Conservation (phyloP, 1,140 invertebrate species). For the Drosophila teissieri region DNA sequence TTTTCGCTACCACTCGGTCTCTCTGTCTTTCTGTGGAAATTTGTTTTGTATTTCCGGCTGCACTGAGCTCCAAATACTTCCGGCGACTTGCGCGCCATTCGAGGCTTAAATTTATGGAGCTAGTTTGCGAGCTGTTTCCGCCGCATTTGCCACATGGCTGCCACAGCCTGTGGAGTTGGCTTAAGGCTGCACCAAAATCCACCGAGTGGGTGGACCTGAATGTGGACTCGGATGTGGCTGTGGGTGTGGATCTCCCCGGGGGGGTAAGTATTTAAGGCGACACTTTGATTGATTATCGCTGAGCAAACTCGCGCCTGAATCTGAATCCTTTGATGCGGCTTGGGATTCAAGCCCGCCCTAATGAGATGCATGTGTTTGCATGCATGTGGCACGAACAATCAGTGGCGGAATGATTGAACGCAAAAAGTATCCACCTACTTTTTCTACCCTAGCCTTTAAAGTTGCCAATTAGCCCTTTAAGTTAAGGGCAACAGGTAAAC, state of each 20-base stretch:
- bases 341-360: slow-evolving; percentile 8
- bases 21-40: slow-evolving; percentile 48
- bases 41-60: slow-evolving; percentile 75
- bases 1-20: slow-evolving; percentile 5
- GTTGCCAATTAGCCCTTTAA: background rate
- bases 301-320: slow-evolving; percentile 8
- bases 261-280: slow-evolving; percentile 9
- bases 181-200: slow-evolving; percentile 5
- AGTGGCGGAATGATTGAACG: background rate
- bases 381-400: slow-evolving; percentile 5
- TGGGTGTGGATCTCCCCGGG: background rate
- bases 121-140: slow-evolving; percentile 70
- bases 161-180: slow-evolving; percentile 18
- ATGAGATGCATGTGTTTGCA: slow-evolving; percentile 24
- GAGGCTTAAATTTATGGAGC: slow-evolving; percentile 65
- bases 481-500: too few species aligned
- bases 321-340: slow-evolving; percentile 19
- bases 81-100: slow-evolving; percentile 67
- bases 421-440: background rate
- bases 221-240: background rate
- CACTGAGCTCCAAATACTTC: slow-evolving; percentile 70
- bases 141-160: slow-evolving; percentile 63
- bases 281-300: slow-evolving; percentile 48
- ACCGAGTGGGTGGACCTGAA: background rate
- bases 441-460: background rate